A percentile compares a stretch with the other conserved stretches of the same genome.
phyloP scores from a whole-genome alignment of 2,888 invertebrate genomes.

The Bursaphelenchus okinawaensis region DNA sequence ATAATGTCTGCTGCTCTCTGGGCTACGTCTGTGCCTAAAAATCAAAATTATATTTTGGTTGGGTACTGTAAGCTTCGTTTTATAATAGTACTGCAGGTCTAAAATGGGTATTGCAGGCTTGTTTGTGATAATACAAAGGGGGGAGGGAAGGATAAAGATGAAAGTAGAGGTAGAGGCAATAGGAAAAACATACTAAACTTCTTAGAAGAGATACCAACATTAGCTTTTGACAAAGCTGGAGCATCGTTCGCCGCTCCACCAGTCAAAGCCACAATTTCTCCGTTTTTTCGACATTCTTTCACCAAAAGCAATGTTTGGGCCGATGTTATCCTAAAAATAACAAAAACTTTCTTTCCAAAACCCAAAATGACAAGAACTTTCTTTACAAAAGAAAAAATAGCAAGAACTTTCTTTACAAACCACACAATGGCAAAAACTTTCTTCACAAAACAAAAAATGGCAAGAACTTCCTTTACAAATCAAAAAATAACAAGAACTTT shows the following conservation, averaged over 20 bases:
- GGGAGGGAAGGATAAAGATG: too few relatives aligned
- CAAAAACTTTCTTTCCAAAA: too few relatives aligned
- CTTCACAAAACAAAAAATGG: too few relatives aligned
- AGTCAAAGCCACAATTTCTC: constrained; percentile 11
- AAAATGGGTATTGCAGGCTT: too few relatives aligned
- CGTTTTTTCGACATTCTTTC: constrained; percentile 7
- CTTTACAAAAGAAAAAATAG: too few relatives aligned
- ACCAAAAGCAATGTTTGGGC: constrained; percentile 14
- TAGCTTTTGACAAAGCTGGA: constrained; percentile 16
- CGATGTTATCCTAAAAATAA: constrained; percentile 7
- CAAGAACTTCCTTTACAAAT: too few relatives aligned
- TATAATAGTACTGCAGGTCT: neutral
- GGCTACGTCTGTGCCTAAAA: constrained; percentile 13
- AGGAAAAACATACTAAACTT: neutral
- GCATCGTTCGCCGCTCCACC: constrained; percentile 19
- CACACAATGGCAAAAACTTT: too few relatives aligned
- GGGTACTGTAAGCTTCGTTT: neutral
- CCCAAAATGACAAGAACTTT: too few relatives aligned
- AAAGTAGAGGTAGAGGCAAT: too few relatives aligned
- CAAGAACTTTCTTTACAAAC: too few relatives aligned
- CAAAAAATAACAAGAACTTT: too few relatives aligned
- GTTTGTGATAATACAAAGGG: too few relatives aligned
- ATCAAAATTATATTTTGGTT: constrained; percentile 6
- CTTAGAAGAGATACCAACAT: constrained; percentile 15
- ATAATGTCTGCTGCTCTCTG: constrained; percentile 9